Base-by-base conservation (phyloP, 2,797 vertebrate genomes). In the Astyanax mexicanus region DNA sequence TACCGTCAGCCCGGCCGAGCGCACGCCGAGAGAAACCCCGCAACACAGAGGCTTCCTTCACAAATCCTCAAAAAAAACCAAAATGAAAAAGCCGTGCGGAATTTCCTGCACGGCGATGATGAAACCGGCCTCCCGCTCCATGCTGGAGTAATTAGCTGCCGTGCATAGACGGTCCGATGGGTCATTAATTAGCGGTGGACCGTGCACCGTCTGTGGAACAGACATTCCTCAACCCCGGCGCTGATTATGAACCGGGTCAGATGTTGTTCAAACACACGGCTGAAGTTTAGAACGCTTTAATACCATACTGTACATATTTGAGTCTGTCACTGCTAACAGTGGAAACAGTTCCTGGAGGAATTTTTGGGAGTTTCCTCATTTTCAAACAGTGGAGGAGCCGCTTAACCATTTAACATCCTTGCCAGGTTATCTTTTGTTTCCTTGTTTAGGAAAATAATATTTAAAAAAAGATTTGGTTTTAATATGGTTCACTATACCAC, bases 81-180 rank as follows among this genome's bases (percentile, higher is more conserved):
- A n/a, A 71, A 60, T 68, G 76, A 80, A 78, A 74, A 66, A 62
- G 40, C 44, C 40, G 13, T 9, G 68, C n/a, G 75, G 75, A 65
- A 77, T 81, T 92, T 92, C 86, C 84, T 87, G 84, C 90, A 88
- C 90, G 86, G 88, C 90, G 86, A 93, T 92, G 90, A 94, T 84
- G 91, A 92, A 91, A 92, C 87, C 84, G 84, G 85, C 93, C 80
- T 83, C 84, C 79, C 25, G 25, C 79, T 83, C 86, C 91, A 92
- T 91, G 81, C 81, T 91, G 91, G 90, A 93, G 86, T 91, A 92
- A 92, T 93, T 92, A 91, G 86, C 85, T 86, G 85, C 80, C 80
- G 87, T 86, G 76, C 87, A 83, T 83, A 87, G 84, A 92, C 88
- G 89, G 87, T 86, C 81, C 78, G 15, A 70, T 85, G 84, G 81